Evolutionary conservation across 2,113 vertebrate species (phyloP).

Genomic region (Indicator maculatus): DNA sequence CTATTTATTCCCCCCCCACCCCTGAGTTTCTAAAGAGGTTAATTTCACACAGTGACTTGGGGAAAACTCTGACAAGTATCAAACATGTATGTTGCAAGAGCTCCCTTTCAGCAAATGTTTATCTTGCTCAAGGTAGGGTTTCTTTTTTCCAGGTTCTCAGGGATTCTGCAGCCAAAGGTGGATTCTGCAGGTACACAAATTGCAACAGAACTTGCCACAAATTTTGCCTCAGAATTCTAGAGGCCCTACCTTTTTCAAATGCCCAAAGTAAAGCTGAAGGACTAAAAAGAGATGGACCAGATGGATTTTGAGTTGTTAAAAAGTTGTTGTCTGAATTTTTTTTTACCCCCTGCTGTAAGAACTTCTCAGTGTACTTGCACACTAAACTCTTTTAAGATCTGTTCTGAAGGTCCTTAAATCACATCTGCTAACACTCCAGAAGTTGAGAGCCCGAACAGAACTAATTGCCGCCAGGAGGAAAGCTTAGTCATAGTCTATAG

Average conservation of each 20-base stretch:
- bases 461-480: slow-evolving; percentile 23
- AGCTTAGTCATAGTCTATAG: slow-evolving; percentile 38
- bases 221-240: slow-evolving; percentile 82
- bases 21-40: slow-evolving; percentile 63
- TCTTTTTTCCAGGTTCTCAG: slow-evolving; percentile 82
- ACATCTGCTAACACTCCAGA: slow-evolving; percentile 20
- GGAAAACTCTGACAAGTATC: slow-evolving; percentile 58
- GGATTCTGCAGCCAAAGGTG: slow-evolving; percentile 82
- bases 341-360: neutral
- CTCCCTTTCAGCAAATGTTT: slow-evolving; percentile 76
- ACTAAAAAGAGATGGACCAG: neutral
- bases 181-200: slow-evolving; percentile 83
- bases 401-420: neutral
- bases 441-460: slow-evolving; percentile 55
- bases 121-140: slow-evolving; percentile 80
- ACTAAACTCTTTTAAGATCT: slow-evolving; percentile 25
- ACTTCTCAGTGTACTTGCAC: neutral
- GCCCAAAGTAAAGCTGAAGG: slow-evolving; percentile 9
- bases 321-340: slow-evolving; percentile 20
- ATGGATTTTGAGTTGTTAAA: neutral
- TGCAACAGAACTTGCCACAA: slow-evolving; percentile 80
- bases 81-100: slow-evolving; percentile 66
- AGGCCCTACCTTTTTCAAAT: slow-evolving; percentile 60
- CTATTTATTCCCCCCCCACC: neutral
- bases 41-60: slow-evolving; percentile 51